These are phyloP conservation scores for Campoletis raptor DNA, from an alignment of 2,888 invertebrate genomes.

Conservation along the genomic window DNA sequence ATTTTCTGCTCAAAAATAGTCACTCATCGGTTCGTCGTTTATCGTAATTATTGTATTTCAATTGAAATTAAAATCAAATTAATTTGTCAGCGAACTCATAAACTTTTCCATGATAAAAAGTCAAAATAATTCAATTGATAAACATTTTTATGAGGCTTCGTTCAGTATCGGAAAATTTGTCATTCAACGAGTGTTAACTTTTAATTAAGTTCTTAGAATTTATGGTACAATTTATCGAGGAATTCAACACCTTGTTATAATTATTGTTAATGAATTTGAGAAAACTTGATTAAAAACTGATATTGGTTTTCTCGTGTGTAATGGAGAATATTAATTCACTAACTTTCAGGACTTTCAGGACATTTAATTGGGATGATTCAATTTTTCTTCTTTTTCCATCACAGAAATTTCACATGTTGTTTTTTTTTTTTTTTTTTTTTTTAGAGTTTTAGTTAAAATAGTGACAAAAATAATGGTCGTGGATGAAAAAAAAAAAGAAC, in stretches of 20 bases:
- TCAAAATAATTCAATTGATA: neutral
- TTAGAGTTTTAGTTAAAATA: neutral
- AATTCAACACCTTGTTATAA: neutral
- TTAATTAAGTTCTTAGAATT: neutral
- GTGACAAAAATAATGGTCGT: neutral
- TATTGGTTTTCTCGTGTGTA: neutral
- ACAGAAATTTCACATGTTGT: no score
- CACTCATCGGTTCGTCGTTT: no score
- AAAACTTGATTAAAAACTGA: neutral
- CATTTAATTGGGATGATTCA: neutral
- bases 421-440: no score
- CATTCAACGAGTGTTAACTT: neutral
- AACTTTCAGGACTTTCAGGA: neutral
- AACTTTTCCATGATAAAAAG: neutral
- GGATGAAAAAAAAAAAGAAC: neutral
- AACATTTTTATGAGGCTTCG: neutral
- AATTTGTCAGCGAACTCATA: neutral
- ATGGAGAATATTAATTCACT: neutral
- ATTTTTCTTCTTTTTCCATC: neutral
- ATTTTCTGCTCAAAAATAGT: neutral
- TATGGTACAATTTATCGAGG: neutral
- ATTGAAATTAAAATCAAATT: no score
- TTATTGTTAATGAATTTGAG: neutral
- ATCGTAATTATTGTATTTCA: no score
- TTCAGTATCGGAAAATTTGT: neutral